Evolutionary conservation across 2,797 vertebrate species (phyloP).

Genomic region (Tachyglossus aculeatus): DNA sequence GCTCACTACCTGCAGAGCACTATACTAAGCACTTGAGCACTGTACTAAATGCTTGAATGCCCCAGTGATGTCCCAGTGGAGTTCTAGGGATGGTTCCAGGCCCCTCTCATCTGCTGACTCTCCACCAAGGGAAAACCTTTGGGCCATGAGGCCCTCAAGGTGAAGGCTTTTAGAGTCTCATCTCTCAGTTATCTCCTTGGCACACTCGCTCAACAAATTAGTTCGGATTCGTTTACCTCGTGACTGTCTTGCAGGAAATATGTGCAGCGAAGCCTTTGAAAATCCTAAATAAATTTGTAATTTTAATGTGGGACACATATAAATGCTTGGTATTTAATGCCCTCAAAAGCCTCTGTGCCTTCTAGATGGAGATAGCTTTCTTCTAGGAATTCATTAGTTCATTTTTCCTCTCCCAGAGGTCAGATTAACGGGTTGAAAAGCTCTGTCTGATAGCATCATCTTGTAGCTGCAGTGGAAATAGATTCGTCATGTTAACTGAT

Average conservation of each 20-base stretch:
- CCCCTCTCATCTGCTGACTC: too few species aligned
- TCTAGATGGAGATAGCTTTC: neutral
- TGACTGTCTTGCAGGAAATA: neutral
- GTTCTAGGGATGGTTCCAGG: too few species aligned
- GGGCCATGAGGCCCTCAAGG: neutral
- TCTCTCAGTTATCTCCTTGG: slow-evolving; percentile 4
- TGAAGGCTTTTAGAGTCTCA: neutral
- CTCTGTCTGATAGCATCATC: neutral
- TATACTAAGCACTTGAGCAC: too few species aligned
- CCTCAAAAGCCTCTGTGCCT: fast-evolving
- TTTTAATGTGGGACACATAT: fast-evolving
- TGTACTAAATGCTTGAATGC: neutral
- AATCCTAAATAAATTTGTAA: neutral
- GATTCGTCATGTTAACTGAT: neutral
- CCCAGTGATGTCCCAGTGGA: neutral
- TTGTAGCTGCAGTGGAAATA: neutral
- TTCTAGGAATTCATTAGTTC: neutral
- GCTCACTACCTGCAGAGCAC: too few species aligned
- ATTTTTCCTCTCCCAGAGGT: neutral
- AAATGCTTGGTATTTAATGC: neutral
- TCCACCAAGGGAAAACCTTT: too few species aligned
- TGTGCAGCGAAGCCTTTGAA: neutral
- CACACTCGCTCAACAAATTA: neutral
- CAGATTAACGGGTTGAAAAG: neutral
- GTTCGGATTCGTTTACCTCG: fast-evolving